Conservation (phyloP, 2,113 vertebrate species). For the Cervus canadensis region DNA sequence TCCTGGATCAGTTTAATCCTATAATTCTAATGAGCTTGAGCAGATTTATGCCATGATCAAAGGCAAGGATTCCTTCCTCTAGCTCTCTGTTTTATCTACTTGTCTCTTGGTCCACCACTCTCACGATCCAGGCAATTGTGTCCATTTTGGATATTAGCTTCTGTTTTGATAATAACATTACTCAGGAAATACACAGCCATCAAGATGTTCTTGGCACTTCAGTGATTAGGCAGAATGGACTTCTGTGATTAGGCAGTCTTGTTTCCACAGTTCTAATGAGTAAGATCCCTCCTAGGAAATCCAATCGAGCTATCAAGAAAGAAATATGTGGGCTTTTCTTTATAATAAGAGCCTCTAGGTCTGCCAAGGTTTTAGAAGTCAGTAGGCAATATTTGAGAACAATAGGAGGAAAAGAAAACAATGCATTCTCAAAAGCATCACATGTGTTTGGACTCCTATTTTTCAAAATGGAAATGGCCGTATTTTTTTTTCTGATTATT, state of each 20-base stretch:
- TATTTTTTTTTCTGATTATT: slow-evolving; percentile 48
- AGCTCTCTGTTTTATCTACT: not conserved
- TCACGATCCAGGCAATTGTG: not conserved
- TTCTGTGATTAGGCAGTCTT: not conserved
- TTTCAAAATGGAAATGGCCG: slow-evolving; percentile 37
- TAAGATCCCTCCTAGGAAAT: slow-evolving; percentile 8
- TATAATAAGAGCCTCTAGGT: not conserved
- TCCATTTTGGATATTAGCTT: not conserved
- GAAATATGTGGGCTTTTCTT: not conserved
- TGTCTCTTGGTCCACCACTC: not conserved
- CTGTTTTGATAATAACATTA: not conserved
- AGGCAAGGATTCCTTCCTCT: not conserved
- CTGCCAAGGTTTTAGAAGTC: slow-evolving; percentile 45
- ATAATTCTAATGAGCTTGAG: not conserved
- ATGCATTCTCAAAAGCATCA: slow-evolving; percentile 33
- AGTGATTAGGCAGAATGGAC: not conserved
- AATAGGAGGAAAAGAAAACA: slow-evolving; percentile 65
- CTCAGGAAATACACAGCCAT: not conserved
- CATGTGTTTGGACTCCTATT: not conserved
- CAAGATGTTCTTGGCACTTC: not conserved
- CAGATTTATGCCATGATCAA: not conserved
- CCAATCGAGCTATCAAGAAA: not conserved
- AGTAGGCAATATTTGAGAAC: slow-evolving; percentile 44
- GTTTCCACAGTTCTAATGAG: not conserved
- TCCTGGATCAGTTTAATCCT: not conserved